Conservation (phyloP, 2,888 invertebrate genomes). For the Hybos culiciformis region DNA sequence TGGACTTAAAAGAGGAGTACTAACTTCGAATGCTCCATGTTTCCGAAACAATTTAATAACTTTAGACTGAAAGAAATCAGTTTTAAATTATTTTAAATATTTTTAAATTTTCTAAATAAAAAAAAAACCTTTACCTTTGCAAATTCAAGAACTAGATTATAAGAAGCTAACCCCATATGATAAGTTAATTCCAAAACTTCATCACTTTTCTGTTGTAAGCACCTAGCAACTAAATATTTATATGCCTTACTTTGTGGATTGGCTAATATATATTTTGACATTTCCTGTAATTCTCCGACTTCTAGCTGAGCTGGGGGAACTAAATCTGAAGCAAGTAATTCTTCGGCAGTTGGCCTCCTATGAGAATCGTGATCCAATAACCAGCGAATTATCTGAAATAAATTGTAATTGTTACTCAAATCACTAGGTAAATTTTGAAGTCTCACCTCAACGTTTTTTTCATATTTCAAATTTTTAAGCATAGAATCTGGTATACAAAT, state of each 20-base stretch:
- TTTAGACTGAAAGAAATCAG: conserved; percentile 19
- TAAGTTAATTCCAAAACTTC: conserved; percentile 57
- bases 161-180: conserved; percentile 46
- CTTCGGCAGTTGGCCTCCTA: conserved; percentile 70
- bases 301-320: conserved; percentile 79
- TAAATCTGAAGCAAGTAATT: conserved; percentile 66
- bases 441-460: conserved; percentile 40
- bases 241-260: conserved; percentile 70
- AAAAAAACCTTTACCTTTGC: conserved; percentile 23
- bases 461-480: conserved; percentile 26
- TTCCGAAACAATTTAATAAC: conserved; percentile 49
- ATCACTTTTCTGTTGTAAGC: conserved; percentile 33
- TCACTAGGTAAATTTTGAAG: background rate
- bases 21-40: conserved; percentile 66
- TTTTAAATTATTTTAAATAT: background rate
- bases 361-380: conserved; percentile 74
- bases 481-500: conserved; percentile 60
- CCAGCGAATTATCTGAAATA: conserved; percentile 47
- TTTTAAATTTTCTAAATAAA: conserved; percentile 14
- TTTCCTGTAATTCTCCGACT: conserved; percentile 69
- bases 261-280: conserved; percentile 65
- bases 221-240: conserved; percentile 46
- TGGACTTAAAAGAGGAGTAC: conserved; percentile 71
- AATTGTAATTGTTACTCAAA: background rate
- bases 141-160: conserved; percentile 33